These are phyloP conservation scores for Malthinus seriepunctatus DNA, from an alignment of 2,888 invertebrate genomes.

Conservation along the genomic window DNA sequence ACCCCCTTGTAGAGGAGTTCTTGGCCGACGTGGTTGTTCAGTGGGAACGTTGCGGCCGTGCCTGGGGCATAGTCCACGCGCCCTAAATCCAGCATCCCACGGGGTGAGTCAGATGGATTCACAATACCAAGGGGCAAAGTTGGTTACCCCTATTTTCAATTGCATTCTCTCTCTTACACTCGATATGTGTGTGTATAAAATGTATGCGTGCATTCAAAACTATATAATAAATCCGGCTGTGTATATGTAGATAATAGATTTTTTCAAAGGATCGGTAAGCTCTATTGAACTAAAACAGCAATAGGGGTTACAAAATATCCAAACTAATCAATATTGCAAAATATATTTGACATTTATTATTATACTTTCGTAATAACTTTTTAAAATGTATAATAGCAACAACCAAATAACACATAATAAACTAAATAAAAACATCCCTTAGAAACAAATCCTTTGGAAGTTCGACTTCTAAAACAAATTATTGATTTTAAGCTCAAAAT, in stretches of 20 bases:
- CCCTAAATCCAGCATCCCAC: constrained; percentile 37
- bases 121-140: constrained; percentile 26
- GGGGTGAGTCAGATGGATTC: constrained; percentile 38
- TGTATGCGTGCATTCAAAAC: constrained; percentile 15
- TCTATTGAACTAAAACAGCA: constrained; percentile 3
- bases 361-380: no score
- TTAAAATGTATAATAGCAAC: no score
- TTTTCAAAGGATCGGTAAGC: constrained; percentile 20
- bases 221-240: constrained; percentile 24
- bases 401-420: no score
- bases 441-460: no score
- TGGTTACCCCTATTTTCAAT: constrained; percentile 22
- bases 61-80: constrained; percentile 33
- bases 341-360: no score
- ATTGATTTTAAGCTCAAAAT: no score
- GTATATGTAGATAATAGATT: constrained; percentile 27
- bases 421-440: no score
- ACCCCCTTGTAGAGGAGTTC: constrained; percentile 33
- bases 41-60: constrained; percentile 54
- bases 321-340: no score
- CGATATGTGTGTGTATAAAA: not conserved
- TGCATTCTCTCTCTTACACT: constrained; percentile 12
- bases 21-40: constrained; percentile 55
- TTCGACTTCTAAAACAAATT: no score
- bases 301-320: no score